These are phyloP conservation scores for Syndactyla subalaris DNA, from an alignment of 2,797 vertebrate species.

Conservation along the genomic window DNA sequence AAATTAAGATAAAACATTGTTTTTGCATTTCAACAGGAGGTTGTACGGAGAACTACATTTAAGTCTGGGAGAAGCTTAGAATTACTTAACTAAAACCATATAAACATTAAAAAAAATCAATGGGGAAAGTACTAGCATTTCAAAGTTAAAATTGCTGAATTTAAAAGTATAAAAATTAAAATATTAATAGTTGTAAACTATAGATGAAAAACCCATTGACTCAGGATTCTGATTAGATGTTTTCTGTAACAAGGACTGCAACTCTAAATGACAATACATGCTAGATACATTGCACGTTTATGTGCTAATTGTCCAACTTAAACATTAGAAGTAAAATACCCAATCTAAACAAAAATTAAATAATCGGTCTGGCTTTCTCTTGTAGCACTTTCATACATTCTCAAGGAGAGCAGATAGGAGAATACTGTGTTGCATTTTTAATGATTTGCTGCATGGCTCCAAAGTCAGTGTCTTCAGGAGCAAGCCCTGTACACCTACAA, in stretches of 20 bases:
- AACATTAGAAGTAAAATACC: background rate
- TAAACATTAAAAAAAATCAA: background rate
- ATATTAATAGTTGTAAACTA: background rate
- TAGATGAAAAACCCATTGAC: background rate
- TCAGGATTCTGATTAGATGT: background rate
- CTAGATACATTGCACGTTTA: background rate
- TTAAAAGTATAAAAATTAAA: background rate
- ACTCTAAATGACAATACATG: background rate
- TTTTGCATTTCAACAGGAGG: background rate
- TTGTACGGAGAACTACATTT: background rate
- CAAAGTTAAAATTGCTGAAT: background rate
- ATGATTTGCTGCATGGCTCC: background rate
- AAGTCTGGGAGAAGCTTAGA: background rate
- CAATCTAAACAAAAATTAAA: background rate
- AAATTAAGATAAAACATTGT: background rate
- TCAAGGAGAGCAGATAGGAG: background rate
- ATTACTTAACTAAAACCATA: background rate
- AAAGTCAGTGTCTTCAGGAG: background rate
- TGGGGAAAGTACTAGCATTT: background rate
- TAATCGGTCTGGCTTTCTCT: background rate
- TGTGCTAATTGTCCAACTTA: background rate
- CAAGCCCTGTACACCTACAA: background rate
- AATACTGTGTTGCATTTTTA: background rate
- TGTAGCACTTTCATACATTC: background rate
- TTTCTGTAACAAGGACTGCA: background rate